A percentile compares a stretch with the other conserved stretches of the same genome.
These are phyloP conservation scores for Triplophysa dalaica DNA, from an alignment of 2,113 vertebrate species.

Conservation along the genomic window DNA sequence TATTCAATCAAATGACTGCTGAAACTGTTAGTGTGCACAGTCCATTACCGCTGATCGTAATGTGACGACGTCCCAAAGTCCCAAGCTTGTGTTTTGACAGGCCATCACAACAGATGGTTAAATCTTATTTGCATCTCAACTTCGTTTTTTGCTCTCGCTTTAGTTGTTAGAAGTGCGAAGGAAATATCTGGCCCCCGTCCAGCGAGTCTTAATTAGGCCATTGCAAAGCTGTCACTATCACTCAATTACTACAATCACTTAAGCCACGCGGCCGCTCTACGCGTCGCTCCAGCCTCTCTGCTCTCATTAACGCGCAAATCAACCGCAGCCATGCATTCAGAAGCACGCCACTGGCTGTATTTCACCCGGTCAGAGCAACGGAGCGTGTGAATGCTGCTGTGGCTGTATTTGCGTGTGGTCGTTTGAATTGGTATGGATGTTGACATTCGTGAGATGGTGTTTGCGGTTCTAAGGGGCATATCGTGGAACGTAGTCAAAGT, in stretches of 20 bases:
- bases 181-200: slow-evolving; percentile 32
- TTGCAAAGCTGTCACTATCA: slow-evolving; percentile 62
- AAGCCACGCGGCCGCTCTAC: slow-evolving; percentile 55
- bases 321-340: slow-evolving; percentile 56
- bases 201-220: slow-evolving; percentile 58
- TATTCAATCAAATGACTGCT: no score
- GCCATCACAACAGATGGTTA: slow-evolving; percentile 38
- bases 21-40: neutral
- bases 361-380: neutral
- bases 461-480: neutral
- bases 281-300: slow-evolving; percentile 53
- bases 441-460: neutral
- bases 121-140: slow-evolving; percentile 24
- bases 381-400: neutral
- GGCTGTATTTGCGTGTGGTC: neutral
- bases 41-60: neutral
- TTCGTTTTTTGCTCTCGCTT: neutral
- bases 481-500: no score
- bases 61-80: neutral
- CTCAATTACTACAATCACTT: slow-evolving; percentile 64
- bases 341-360: neutral
- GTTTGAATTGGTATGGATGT: neutral
- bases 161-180: slow-evolving; percentile 5
- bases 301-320: slow-evolving; percentile 66
- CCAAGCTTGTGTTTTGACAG: neutral